phyloP scores from a whole-genome alignment of 2,888 invertebrate genomes.

The Pterostichus madidus region DNA sequence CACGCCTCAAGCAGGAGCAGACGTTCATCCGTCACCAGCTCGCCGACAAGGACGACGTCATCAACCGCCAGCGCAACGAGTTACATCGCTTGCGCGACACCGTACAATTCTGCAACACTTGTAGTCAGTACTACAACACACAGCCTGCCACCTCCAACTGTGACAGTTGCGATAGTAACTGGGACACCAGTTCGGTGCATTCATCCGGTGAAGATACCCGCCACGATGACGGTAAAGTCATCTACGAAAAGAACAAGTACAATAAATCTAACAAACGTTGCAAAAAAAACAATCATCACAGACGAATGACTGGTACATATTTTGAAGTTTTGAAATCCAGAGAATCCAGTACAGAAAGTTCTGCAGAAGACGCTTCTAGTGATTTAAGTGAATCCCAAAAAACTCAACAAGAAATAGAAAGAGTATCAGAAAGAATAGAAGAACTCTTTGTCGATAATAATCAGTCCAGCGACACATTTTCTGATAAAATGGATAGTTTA shows the following conservation, averaged over 20 bases:
- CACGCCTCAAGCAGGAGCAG: constrained; percentile 86
- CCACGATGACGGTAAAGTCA: constrained; percentile 66
- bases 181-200: constrained; percentile 74
- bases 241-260: constrained; percentile 73
- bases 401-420: constrained; percentile 79
- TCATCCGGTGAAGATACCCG: constrained; percentile 69
- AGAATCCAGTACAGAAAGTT: constrained; percentile 76
- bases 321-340: constrained; percentile 76
- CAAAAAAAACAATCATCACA: constrained; percentile 73
- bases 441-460: constrained; percentile 76
- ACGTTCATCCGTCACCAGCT: constrained; percentile 84
- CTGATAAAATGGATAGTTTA: constrained; percentile 80
- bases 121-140: constrained; percentile 74
- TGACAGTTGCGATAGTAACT: constrained; percentile 75
- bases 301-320: constrained; percentile 75
- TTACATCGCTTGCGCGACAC: constrained; percentile 83
- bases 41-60: constrained; percentile 85
- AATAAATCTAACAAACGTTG: constrained; percentile 70
- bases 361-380: constrained; percentile 80
- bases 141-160: constrained; percentile 69
- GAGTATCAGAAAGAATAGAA: constrained; percentile 81
- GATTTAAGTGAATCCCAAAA: constrained; percentile 79
- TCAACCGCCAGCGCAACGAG: constrained; percentile 85
- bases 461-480: constrained; percentile 74
- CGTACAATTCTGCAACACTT: constrained; percentile 76